A percentile compares a stretch with the other conserved stretches of the same genome.
Conservation (phyloP, 2,888 invertebrate genomes). For the Sisyra nigra region DNA sequence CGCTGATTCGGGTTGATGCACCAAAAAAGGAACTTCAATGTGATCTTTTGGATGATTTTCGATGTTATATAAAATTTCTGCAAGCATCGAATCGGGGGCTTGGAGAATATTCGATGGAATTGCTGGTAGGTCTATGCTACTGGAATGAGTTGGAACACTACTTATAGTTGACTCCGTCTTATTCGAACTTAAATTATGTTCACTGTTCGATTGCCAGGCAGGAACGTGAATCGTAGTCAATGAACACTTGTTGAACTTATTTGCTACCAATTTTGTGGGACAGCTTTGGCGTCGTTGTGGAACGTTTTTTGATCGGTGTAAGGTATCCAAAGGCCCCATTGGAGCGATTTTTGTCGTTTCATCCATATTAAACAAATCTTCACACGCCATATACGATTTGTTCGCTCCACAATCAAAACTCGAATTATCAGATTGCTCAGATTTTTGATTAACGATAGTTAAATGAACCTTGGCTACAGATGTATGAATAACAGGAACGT, state of each 20-base stretch:
- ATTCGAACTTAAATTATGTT: conserved; percentile 20
- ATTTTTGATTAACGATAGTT: conserved; percentile 29
- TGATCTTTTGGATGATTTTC: neutral
- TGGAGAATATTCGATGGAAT: conserved; percentile 21
- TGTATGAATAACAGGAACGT: conserved; percentile 27
- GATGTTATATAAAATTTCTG: conserved; percentile 34
- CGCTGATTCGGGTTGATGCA: conserved; percentile 17
- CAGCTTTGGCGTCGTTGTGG: conserved; percentile 42
- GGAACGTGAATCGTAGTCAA: conserved; percentile 38
- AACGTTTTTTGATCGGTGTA: conserved; percentile 12
- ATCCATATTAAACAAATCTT: conserved; percentile 48
- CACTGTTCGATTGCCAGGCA: conserved; percentile 28
- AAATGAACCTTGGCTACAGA: conserved; percentile 31
- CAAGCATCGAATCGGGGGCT: conserved; percentile 34
- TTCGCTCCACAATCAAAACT: conserved; percentile 35
- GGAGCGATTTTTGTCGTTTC: conserved; percentile 37
- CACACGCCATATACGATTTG: conserved; percentile 43
- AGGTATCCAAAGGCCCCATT: conserved; percentile 18
- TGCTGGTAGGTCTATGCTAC: conserved; percentile 36
- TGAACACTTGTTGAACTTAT: conserved; percentile 36
- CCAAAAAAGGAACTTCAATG: neutral
- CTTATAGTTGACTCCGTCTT: conserved; percentile 9
- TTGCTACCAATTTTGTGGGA: conserved; percentile 43
- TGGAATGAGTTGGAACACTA: conserved; percentile 34
- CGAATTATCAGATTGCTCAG: conserved; percentile 41